A percentile compares a stretch with the other conserved stretches of the same genome.
Evolutionary conservation across 2,113 vertebrate genomes (phyloP).

Genomic region (Oenanthe melanoleuca): DNA sequence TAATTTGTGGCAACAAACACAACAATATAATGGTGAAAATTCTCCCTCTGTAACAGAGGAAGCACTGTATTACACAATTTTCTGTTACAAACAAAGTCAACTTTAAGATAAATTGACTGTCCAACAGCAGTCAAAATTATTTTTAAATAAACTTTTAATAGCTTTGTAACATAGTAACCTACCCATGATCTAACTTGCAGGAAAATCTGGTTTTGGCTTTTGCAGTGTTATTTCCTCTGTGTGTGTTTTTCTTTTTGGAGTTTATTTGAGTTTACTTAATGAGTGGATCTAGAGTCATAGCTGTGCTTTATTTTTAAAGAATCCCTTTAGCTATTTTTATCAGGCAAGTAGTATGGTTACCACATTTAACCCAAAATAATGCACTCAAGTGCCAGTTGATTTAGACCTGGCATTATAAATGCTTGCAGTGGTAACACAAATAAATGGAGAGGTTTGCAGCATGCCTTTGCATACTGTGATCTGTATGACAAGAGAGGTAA

Average conservation of each 20-base stretch:
- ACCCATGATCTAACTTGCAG: slow-evolving; percentile 37
- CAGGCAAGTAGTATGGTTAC: background rate
- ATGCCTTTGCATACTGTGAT: background rate
- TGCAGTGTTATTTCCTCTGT: slow-evolving; percentile 44
- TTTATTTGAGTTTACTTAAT: slow-evolving; percentile 50
- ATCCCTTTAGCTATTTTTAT: slow-evolving; percentile 15
- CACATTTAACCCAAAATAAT: background rate
- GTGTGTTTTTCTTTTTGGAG: slow-evolving; percentile 41
- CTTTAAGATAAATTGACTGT: slow-evolving; percentile 53
- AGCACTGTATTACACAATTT: slow-evolving; percentile 12
- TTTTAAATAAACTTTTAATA: slow-evolving; percentile 47
- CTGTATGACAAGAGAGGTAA: background rate
- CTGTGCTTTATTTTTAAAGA: slow-evolving; percentile 2
- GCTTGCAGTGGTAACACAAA: background rate
- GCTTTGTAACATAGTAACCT: slow-evolving; percentile 27
- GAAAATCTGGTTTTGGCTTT: slow-evolving; percentile 50
- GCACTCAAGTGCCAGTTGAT: background rate
- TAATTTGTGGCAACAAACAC: background rate
- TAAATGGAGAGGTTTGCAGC: background rate
- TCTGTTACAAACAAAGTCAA: slow-evolving; percentile 24
- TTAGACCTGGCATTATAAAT: background rate
- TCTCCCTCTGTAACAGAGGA: background rate
- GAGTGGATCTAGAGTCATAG: slow-evolving; percentile 8
- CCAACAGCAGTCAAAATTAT: slow-evolving; percentile 50
- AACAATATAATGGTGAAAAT: background rate